Conservation (phyloP, 1,140 invertebrate species). For the Eupristina koningsbergeri region DNA sequence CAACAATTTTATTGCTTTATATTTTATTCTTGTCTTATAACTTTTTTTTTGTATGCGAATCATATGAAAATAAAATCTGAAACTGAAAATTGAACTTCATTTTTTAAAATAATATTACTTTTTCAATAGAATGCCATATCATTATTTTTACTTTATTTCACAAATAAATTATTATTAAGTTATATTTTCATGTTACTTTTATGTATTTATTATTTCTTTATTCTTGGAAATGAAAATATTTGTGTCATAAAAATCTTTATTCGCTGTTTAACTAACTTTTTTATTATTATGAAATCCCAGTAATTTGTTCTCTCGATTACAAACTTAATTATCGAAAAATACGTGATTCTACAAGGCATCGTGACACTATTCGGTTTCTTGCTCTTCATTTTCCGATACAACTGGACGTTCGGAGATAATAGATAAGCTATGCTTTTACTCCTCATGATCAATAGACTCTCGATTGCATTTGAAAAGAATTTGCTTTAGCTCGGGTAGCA, state of each 20-base stretch:
- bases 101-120: too few species aligned
- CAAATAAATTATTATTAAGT: too few species aligned
- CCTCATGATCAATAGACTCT: background rate
- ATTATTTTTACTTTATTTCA: too few species aligned
- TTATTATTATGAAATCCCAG: background rate
- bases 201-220: background rate
- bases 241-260: background rate
- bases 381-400: background rate
- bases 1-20: too few species aligned
- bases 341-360: background rate
- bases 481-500: background rate
- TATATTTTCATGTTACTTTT: too few species aligned
- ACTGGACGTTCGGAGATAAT: background rate
- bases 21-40: too few species aligned
- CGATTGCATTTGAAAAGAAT: background rate
- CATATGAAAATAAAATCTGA: too few species aligned
- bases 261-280: background rate
- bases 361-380: background rate
- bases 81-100: too few species aligned
- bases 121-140: too few species aligned
- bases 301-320: background rate
- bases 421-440: background rate
- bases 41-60: too few species aligned
- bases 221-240: too few species aligned
- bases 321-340: background rate